Evolutionary conservation across 2,888 invertebrate genomes (phyloP), one percentile per base, ranked within the genome.

Genomic region (Euproctis similis): DNA sequence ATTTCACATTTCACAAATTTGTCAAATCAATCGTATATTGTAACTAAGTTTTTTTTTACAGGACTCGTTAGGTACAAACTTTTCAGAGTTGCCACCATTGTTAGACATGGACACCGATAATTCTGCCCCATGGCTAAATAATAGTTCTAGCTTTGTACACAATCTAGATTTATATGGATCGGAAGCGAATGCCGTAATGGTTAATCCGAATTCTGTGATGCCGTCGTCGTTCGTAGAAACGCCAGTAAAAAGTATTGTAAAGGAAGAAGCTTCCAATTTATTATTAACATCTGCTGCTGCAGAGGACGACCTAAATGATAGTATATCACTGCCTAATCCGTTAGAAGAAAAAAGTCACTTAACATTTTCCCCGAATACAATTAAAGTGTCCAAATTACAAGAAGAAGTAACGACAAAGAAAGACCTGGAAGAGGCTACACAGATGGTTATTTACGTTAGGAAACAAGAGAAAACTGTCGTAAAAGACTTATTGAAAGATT

Each of bases 131-230:
- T 87, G 87, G 85, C 82, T 87, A 53, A 86, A 86, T 53, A 88
- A 87, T 57, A 86, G 88, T 31, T 86, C 88, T 24, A 88, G 87
- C 71, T 88, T 88, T 48, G 89, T 90, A 49, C 88, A 90, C 59
- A 88, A 89, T 61, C 71, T 91, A 51, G 91, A 91, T 64, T 85
- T 90, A 46, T 89, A 87, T 57, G 88, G 89, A 12, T 88, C 88
- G 6, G 93, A 93, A 60, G 91, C 90, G 21, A 89, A 89, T 38
- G 90, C 90, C 8, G 90, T 93, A 42, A 90, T 95, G 88, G 96
- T 96, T 3, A 95, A 96, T 77, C 96, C 96, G 3, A 95, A 94
- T 59, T 93, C 93, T 12, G 95, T 95, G 22, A 92, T 95, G 90
- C 95, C 96, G 1, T 85, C 92, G 19, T 88, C 91, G 42, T 88